Evolutionary conservation across 2,113 vertebrate genomes (phyloP), one percentile per base, ranked within the genome.

Genomic region (Pycnonotus jocosus): DNA sequence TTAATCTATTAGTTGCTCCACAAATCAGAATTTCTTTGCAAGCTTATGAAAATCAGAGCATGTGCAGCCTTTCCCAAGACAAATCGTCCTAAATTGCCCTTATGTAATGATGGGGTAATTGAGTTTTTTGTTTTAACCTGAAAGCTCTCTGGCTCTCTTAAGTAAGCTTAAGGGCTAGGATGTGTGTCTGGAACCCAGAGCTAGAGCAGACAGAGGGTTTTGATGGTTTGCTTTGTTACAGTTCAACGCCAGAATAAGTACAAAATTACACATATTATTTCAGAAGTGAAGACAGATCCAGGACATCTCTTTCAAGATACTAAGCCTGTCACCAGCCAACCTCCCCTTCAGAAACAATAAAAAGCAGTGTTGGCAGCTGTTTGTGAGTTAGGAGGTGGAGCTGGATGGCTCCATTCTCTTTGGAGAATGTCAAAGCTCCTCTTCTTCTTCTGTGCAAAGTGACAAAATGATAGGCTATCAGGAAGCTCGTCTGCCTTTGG

Each of bases 341-440:
- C 37, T 68, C 15, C 1, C 2, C 40, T 72, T 57, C 47, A 54
- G 20, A 44, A 78, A 37, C 18, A 47, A 12, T 14, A 10, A 66
- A 65, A 66, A 13, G 1, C 3, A n/a, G 0, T 11, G 40, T 22
- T 33, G 50, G 38, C n/a, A 33, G 18, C 11, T 44, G 19, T 35
- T 28, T 10, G 33, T 21, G 74, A 44, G 51, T 9, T 3, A 16
- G 50, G 25, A 65, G 65, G 61, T 69, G 13, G 66, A 86, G 50
- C 53, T 83, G 50, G 21, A 42, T 8, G 25, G 54, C 30, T 54
- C 47, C 64, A 85, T n/a, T n/a, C n/a, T n/a, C n/a, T n/a, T n/a
- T n/a, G n/a, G 20, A 57, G 64, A 60, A 57, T 5, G 37, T 45
- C 45, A 56, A 5, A 76, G 47, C 38, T 88, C 14, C 25, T 83